Conservation (phyloP, 2,113 vertebrate species). For the Engystomops pustulosus region DNA sequence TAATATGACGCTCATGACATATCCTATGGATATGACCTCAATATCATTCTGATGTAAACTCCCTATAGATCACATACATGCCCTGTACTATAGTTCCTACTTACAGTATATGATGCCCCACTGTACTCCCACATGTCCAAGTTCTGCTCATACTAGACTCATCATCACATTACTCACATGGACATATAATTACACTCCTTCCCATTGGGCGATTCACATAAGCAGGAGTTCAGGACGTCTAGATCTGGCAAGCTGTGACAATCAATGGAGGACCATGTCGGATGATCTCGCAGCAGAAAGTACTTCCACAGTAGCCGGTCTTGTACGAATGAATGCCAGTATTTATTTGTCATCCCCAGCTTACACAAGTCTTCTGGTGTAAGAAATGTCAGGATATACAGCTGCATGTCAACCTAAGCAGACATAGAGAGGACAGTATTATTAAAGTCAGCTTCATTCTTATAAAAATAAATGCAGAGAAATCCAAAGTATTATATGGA, state of each 20-base stretch:
- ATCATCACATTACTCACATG: constrained; percentile 74
- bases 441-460: too few relatives aligned
- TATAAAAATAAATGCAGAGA: too few relatives aligned
- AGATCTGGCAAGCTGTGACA: constrained; percentile 83
- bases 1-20: too few relatives aligned
- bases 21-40: too few relatives aligned
- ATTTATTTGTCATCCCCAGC: constrained; percentile 83
- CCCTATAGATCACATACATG: too few relatives aligned
- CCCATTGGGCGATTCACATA: constrained; percentile 69
- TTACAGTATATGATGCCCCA: too few relatives aligned
- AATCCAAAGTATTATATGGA: too few relatives aligned
- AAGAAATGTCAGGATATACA: constrained; percentile 88
- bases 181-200: constrained; percentile 82
- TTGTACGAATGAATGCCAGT: constrained; percentile 84
- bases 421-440: neutral
- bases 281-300: constrained; percentile 85
- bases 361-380: constrained; percentile 84
- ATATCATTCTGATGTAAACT: too few relatives aligned
- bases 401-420: constrained; percentile 83
- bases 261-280: constrained; percentile 85
- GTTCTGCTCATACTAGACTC: too few relatives aligned
- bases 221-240: constrained; percentile 75
- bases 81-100: too few relatives aligned
- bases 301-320: constrained; percentile 91
- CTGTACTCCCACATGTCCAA: too few relatives aligned